Evolutionary conservation across 35 echinoderm and acorn worm species (phyloP).

Genomic region (Lytechinus variegatus): DNA sequence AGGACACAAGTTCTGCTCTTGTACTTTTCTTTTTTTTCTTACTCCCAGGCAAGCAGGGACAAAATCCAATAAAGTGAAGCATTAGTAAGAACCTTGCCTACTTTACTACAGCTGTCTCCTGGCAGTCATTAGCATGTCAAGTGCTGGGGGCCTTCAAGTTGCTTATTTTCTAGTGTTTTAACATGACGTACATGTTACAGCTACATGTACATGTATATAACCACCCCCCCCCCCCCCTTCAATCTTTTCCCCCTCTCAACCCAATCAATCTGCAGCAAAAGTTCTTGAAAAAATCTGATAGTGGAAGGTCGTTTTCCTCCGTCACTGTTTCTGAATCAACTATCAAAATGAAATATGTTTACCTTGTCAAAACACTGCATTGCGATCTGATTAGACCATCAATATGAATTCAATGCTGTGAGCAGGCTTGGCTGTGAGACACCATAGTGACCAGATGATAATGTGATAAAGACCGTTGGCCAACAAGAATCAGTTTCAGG

Average conservation of each 20-base stretch:
- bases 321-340: background rate
- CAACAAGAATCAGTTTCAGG: too few species aligned
- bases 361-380: background rate
- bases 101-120: background rate
- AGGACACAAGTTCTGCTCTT: background rate
- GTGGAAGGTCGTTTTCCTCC: background rate
- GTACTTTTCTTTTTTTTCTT: background rate
- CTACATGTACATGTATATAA: too few species aligned
- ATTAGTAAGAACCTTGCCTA: conserved; percentile 8
- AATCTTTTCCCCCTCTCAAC: background rate
- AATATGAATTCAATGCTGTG: background rate
- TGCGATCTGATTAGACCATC: background rate
- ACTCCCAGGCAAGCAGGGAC: background rate
- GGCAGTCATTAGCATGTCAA: background rate
- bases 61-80: background rate
- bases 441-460: background rate
- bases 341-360: too few species aligned
- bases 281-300: too few species aligned
- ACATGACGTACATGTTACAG: background rate
- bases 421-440: background rate
- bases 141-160: background rate
- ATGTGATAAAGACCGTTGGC: background rate
- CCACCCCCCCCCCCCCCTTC: too few species aligned
- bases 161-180: background rate
- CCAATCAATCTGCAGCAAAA: background rate